Evolutionary conservation across 2,888 invertebrate genomes (phyloP), one percentile per base, ranked within the genome.

Genomic region (Pristionchus japonicus): DNA sequence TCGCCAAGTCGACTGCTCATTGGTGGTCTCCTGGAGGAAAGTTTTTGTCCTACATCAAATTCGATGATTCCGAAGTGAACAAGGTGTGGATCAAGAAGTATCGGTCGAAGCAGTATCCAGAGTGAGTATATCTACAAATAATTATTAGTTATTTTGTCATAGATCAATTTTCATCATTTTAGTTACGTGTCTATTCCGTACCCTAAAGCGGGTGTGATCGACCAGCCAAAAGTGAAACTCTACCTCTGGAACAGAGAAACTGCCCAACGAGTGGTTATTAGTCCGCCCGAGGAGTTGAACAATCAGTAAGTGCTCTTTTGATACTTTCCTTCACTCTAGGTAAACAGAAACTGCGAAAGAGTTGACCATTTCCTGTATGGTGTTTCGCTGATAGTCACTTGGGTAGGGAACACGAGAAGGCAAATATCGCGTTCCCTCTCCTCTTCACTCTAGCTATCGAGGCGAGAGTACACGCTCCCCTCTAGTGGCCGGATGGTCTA

Each of bases 401-500:
- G n/a, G n/a, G n/a, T n/a, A 17, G 20, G 27, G 31, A 31, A 86
- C 70, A 49, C 17, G 43, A 47, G 31, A 20, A 31, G 40, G 6
- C n/a, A 34, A 34, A 43, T 11, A 52, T n/a, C 61, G 3, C 83
- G 1, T 27, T 70, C 70, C 47, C 67, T 27, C 64, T 67, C 64
- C 61, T 47, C 85, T 31, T 49, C 85, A 40, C 77, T 43, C 77
- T 43, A 40, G 40, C 77, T 77, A 43, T 40, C 70, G 20, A 27
- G 27, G 70, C 49, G 49, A 40, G 85, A 40, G 52, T 17, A 23
- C 23, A n/a, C 85, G n/a, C 9, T 40, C 23, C 31, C 17, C 20
- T n/a, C 89, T n/a, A 91, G 91, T 86, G 92, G 92, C 92, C 91
- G 90, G 90, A 91, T 93, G 92, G 92, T 93, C 92, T 92, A 92